Evolutionary conservation across 2,113 vertebrate species (phyloP).

Genomic region (Bufo bufo): DNA sequence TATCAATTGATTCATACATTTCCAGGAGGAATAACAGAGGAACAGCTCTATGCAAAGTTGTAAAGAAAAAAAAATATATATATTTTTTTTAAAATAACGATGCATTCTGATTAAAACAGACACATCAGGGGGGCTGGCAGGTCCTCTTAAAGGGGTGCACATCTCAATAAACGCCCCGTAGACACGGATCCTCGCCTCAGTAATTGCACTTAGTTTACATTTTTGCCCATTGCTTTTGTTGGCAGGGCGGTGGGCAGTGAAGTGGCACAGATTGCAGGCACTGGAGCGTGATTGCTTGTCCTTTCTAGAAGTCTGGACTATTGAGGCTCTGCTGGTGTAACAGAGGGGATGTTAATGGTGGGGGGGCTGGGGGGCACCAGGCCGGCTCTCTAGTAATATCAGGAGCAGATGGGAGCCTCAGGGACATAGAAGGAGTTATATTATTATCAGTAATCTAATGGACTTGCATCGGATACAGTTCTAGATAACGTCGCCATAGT

Average conservation of each 20-base stretch:
- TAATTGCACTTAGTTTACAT: background rate
- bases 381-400: constrained; percentile 21
- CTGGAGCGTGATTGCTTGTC: background rate
- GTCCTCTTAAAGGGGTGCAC: background rate
- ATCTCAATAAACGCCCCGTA: background rate
- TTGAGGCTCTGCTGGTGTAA: background rate
- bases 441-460: constrained; percentile 38
- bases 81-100: no score
- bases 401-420: constrained; percentile 44
- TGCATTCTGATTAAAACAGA: background rate
- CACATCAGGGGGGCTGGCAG: background rate
- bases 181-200: background rate
- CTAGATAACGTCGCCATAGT: background rate
- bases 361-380: background rate
- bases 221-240: background rate
- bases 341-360: background rate
- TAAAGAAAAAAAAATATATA: background rate
- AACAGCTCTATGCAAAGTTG: background rate
- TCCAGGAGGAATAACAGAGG: background rate
- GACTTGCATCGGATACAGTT: background rate
- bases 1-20: no score
- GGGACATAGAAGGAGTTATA: background rate
- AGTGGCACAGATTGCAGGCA: background rate
- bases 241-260: background rate
- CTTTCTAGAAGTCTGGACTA: constrained; percentile 15